Evolutionary conservation across 2,888 invertebrate genomes (phyloP), one percentile per base, ranked within the genome.

Genomic region (Calephelis perditalis): DNA sequence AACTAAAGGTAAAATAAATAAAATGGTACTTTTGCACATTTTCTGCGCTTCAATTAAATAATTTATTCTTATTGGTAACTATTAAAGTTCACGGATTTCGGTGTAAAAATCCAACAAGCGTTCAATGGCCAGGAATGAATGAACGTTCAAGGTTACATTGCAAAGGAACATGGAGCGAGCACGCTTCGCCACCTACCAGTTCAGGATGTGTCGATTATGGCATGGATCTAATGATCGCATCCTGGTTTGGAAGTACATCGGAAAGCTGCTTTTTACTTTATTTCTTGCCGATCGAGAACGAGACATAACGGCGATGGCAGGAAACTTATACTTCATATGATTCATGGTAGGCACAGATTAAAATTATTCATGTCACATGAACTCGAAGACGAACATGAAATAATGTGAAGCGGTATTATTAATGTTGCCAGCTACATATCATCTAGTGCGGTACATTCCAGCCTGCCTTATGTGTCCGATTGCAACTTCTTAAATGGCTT

Each of bases 161-260:
- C 52, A 44, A 59, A 12, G 46, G 74, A 79, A 81, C 72, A 71
- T 71, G 72, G 70, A 68, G 73, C 75, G 75, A 73, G 84, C 88
- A 85, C 85, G 81, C 84, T 84, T 81, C 76, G 72, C 81, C 83
- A 82, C 86, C 85, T 81, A 79, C 86, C 84, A 84, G 82, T 87
- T 86, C 84, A 87, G 87, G 90, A 88, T 86, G 82, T 79, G 74
- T 81, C 83, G 74, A 76, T 85, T 89, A 89, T 87, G 90, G 88
- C 78, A 75, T 77, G 82, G 82, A 76, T 86, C 89, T 89, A 90
- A 90, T 88, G 90, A 88, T 85, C 77, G 79, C 73, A 74, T 79
- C 87, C 85, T 74, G 74, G 70, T 84, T 82, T 80, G 86, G 85
- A 70, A 68, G 73, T 77, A 79, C 79, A 75, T 78, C 78, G 79